A percentile compares a stretch with the other conserved stretches of the same genome.
These are phyloP conservation scores for Scrobipalpa costella DNA, from an alignment of 2,888 invertebrate genomes.

Conservation along the genomic window DNA sequence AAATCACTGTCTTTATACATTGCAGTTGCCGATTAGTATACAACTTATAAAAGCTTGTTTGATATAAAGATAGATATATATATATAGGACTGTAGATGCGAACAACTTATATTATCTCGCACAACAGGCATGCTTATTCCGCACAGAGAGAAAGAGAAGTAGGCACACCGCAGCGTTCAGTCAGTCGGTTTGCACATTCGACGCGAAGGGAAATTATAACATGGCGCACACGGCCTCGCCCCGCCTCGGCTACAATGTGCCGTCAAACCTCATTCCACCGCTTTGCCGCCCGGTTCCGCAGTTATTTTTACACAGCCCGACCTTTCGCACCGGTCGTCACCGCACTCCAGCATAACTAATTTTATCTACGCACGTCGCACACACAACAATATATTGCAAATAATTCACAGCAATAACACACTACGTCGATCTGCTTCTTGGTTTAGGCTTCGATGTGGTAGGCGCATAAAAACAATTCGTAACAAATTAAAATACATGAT, in stretches of 20 bases:
- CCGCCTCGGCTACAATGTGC: conserved; percentile 79
- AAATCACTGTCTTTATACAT: not conserved
- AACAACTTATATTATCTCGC: conserved; percentile 46
- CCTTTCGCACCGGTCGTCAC: conserved; percentile 80
- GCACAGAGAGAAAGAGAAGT: conserved; percentile 73
- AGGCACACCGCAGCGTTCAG: conserved; percentile 68
- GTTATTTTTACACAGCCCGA: conserved; percentile 81
- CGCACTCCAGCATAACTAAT: conserved; percentile 68
- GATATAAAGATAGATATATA: not conserved
- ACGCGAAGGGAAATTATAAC: conserved; percentile 79
- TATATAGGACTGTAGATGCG: conserved; percentile 23
- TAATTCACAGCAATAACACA: conserved; percentile 55
- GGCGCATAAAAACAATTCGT: conserved; percentile 36
- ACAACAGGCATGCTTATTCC: conserved; percentile 55
- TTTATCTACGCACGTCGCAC: conserved; percentile 67
- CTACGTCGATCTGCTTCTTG: conserved; percentile 37
- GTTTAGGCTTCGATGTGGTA: conserved; percentile 18
- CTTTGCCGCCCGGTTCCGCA: conserved; percentile 79
- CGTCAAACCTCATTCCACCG: conserved; percentile 80
- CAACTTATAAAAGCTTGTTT: not conserved
- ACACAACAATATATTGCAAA: conserved; percentile 59
- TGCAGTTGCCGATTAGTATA: not conserved
- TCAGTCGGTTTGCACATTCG: conserved; percentile 76
- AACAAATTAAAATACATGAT: conserved; percentile 38
- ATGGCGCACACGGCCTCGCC: conserved; percentile 79